phyloP scores from a whole-genome alignment of 2,797 vertebrate species.

The Phalloptychus januarius region DNA sequence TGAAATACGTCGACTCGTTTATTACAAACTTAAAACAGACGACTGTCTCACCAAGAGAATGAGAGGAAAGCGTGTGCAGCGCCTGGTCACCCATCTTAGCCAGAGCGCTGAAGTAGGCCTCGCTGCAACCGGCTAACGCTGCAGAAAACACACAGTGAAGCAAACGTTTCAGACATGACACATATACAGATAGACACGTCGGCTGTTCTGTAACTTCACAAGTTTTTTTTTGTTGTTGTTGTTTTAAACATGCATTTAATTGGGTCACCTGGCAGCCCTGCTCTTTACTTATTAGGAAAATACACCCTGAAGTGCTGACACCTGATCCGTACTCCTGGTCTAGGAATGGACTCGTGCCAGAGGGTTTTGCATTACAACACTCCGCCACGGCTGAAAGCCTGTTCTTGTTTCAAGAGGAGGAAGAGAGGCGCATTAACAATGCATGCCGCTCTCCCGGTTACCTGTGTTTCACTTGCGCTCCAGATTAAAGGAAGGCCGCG shows the following conservation, averaged over 20 bases:
- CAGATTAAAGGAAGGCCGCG: not conserved
- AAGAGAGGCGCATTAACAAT: slow-evolving; percentile 50
- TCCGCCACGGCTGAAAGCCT: slow-evolving; percentile 34
- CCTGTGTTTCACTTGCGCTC: slow-evolving; percentile 10
- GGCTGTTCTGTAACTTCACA: not conserved
- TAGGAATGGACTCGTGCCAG: slow-evolving; percentile 45
- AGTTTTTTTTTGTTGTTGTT: too few relatives aligned
- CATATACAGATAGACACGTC: not conserved
- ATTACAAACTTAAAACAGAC: slow-evolving; percentile 14
- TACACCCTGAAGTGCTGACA: slow-evolving; percentile 24
- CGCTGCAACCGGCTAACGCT: slow-evolving; percentile 89
- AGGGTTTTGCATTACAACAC: slow-evolving; percentile 49
- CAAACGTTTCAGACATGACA: not conserved
- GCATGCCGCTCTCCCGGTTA: slow-evolving; percentile 40
- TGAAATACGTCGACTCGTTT: slow-evolving; percentile 15
- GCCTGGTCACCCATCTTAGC: slow-evolving; percentile 94
- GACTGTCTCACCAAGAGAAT: slow-evolving; percentile 85
- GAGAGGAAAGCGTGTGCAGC: slow-evolving; percentile 89
- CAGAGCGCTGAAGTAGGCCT: slow-evolving; percentile 91
- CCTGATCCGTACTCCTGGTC: slow-evolving; percentile 49
- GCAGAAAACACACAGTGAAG: slow-evolving; percentile 17
- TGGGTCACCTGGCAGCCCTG: not conserved
- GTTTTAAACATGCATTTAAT: slow-evolving; percentile 8
- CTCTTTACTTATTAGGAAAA: slow-evolving; percentile 27
- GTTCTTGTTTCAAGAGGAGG: slow-evolving; percentile 40